Evolutionary conservation across 2,888 invertebrate genomes (phyloP).

Genomic region (Protophormia terraenovae): DNA sequence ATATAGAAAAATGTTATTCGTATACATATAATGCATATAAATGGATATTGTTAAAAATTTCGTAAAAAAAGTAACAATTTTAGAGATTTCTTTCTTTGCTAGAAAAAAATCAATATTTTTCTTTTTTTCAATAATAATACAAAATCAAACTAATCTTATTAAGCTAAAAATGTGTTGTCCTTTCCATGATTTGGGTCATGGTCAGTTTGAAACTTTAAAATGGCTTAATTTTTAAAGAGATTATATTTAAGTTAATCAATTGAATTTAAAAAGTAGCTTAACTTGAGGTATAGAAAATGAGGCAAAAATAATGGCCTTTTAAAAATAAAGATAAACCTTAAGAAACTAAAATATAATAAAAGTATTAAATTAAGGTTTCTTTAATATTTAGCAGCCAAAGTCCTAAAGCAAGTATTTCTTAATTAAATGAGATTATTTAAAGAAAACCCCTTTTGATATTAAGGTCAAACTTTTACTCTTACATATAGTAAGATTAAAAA

Average conservation of each 20-base stretch:
- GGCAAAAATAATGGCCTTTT: background rate
- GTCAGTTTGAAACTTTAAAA: background rate
- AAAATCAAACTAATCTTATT: background rate
- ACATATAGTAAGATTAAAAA: too few species aligned
- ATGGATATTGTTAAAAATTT: background rate
- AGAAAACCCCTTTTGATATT: too few species aligned
- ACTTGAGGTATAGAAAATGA: background rate
- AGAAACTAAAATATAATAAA: too few species aligned
- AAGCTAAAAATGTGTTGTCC: background rate
- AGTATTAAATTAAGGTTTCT: too few species aligned
- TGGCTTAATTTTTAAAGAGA: background rate
- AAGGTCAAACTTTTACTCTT: too few species aligned
- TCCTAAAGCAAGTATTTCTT: background rate
- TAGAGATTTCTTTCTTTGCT: slow-evolving; percentile 6
- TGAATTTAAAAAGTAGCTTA: background rate
- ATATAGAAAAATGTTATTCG: too few species aligned
- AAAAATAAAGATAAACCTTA: background rate
- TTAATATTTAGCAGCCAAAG: too few species aligned
- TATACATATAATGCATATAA: background rate
- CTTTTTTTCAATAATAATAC: background rate
- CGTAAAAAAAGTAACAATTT: background rate
- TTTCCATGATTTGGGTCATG: background rate
- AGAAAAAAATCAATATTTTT: background rate
- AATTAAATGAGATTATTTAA: too few species aligned
- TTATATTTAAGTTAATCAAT: background rate